Percentiles rank a stretch among this genome's conserved stretches.
These are phyloP conservation scores for Drosophila neocordata DNA, from an alignment of 1,140 invertebrate genomes.

Conservation along the genomic window DNA sequence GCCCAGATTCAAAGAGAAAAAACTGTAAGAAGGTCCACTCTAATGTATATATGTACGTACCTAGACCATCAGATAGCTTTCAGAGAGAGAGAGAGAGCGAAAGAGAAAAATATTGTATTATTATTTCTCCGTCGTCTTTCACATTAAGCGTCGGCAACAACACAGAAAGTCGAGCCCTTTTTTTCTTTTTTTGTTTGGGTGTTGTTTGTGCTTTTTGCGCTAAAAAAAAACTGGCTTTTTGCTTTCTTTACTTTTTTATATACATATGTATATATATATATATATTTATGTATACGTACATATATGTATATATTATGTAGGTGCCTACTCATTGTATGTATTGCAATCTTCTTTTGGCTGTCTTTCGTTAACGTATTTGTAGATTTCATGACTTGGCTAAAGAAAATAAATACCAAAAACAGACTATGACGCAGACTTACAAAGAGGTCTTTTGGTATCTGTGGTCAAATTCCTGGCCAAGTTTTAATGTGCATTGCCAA, in stretches of 20 bases:
- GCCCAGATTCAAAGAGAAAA: no score
- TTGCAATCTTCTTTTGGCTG: constrained; percentile 20
- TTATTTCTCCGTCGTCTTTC: constrained; percentile 9
- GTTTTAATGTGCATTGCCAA: constrained; percentile 16
- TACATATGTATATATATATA: neutral
- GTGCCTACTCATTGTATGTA: constrained; percentile 11
- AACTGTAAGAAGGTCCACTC: neutral
- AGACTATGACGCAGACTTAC: constrained; percentile 30
- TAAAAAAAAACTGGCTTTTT: no score
- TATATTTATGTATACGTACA: constrained; percentile 4
- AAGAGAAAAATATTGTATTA: constrained; percentile 10
- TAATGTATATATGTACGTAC: neutral
- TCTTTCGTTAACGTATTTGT: constrained; percentile 29
- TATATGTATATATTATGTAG: constrained; percentile 1
- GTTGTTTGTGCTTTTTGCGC: constrained; percentile 28
- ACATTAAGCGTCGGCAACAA: neutral
- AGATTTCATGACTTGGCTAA: constrained; percentile 37
- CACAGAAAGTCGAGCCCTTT: constrained; percentile 55
- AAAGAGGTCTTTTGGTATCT: constrained; percentile 22
- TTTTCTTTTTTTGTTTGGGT: constrained; percentile 18
- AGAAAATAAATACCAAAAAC: constrained; percentile 23
- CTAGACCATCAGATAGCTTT: neutral
- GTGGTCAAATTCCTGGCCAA: constrained; percentile 30
- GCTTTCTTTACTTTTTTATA: constrained; percentile 16
- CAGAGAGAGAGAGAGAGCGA: neutral